Base-by-base conservation (phyloP, 2,888 invertebrate species). In the Osmoderma eremita region DNA sequence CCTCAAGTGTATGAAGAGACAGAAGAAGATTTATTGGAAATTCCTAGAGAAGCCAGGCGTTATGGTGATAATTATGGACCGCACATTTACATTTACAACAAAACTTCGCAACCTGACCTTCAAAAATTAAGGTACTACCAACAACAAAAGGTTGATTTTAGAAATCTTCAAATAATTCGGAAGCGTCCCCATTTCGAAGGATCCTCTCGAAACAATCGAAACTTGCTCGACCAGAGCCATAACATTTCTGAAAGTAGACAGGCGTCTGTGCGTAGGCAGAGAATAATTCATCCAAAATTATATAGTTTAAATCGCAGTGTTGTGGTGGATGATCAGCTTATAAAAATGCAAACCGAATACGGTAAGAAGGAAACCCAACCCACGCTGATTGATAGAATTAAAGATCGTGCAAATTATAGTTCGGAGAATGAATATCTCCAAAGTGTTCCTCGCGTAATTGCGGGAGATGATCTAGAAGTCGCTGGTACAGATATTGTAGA, bases 131-230 rank as follows among this genome's bases (percentile, higher is more conserved):
- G 78, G 30, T 82, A 82, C 63, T 73, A 70, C 24, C 76, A 79
- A 65, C 81, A 81, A 65, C 81, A 81, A 69, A 72, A 71, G 66
- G 69, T 73, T 0, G 79, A 80, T 67, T 69, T 68, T 0, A 58
- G 38, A 12, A 70, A 70, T 45, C 38, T 61, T 41, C 39, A 17
- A 22, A 64, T 65, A 42, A 39, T 63, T 22, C 17, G 15, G 12
- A 38, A 41, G 12, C 58, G 22, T 13, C 8, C 49, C n/a, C 58
- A 51, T 18, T 10, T 15, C 1, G 8, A 30, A 20, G 15, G 17
- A 17, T 12, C 5, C 5, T 41, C 36, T 38, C 4, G 24, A 13
- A 24, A 49, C 18, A 15, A 20, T 10, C 17, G 15, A 22, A 8
- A 6, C 20, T 22, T 15, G 18, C 22, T n/a, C 5, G n/a, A n/a